Evolutionary conservation across 2,113 vertebrate species (phyloP).

Genomic region (Accipiter cooperii): DNA sequence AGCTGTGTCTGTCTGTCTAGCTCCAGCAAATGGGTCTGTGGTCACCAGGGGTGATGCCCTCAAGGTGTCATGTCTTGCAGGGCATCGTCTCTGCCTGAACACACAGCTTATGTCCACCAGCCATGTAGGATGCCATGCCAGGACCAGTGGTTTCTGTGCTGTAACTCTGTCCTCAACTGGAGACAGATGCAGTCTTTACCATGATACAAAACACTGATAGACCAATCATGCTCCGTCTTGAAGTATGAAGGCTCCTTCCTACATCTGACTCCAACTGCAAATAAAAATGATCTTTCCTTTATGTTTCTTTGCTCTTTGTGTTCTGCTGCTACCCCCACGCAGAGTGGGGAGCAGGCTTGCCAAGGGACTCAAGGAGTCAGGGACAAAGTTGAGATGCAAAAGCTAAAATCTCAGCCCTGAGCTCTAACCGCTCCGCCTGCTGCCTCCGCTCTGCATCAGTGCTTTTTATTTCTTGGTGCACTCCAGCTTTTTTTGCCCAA

Average conservation of each 20-base stretch:
- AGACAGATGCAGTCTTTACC: not conserved
- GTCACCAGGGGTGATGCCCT: not conserved
- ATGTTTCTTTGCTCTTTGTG: not conserved
- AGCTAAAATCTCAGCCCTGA: not conserved
- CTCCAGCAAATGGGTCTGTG: not conserved
- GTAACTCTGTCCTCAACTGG: not conserved
- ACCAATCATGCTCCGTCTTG: not conserved
- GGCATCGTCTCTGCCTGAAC: rapidly evolving
- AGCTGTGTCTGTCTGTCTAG: not conserved
- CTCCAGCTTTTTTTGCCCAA: slow-evolving; percentile 6
- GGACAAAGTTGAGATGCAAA: not conserved
- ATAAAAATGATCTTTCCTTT: not conserved
- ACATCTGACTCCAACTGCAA: not conserved
- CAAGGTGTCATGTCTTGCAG: not conserved
- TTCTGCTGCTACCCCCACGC: rapidly evolving
- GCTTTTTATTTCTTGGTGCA: not conserved
- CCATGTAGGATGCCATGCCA: not conserved
- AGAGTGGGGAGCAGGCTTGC: not conserved
- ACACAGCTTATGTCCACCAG: not conserved
- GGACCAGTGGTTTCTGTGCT: not conserved
- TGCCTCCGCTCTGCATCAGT: not conserved
- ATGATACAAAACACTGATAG: not conserved
- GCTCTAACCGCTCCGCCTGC: not conserved
- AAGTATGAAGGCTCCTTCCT: not conserved
- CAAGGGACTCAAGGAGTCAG: not conserved